Evolutionary conservation across 2,888 invertebrate species (phyloP), one percentile per base, ranked within the genome.

Genomic region (Laspeyria flexula): DNA sequence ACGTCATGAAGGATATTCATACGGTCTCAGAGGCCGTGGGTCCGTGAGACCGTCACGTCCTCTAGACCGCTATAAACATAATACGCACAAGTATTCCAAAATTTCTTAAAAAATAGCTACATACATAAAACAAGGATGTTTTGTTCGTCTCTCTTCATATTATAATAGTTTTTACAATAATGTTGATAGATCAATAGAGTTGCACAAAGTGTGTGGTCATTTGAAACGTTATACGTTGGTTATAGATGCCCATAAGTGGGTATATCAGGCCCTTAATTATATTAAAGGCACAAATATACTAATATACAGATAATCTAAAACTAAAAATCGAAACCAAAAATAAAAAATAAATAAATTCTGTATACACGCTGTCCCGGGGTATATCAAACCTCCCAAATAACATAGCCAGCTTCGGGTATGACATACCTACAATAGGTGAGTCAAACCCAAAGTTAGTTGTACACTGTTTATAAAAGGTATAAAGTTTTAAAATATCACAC

Each of bases 71-170:
- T n/a, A n/a, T n/a, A n/a, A 57, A 44, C 50, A 56, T 56, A 78
- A 81, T 68, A 71, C 85, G 85, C 86, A 85, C 86, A 86, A 85
- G 63, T 68, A 63, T 50, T 60, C 58, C 37, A 50, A 49, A 40
- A 54, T 51, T 50, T 39, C 43, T 59, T 49, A 53, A 55, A 43
- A 35, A 38, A 59, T 56, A 43, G 56, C 68, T 54, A 52, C 39
- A 31, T 54, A 38, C 18, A 53, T 47, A 35, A 25, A 31, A 49
- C 41, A 43, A 44, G 29, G 11, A 38, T 16, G 21, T 16, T 50
- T 35, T 39, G 25, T 50, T 66, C n/a, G 1, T 45, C 15, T 59
- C 40, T 66, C 43, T 42, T 46, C 21, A 31, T 46, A 15, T 21
- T 33, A 25, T 48, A 30, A 48, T 9, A 43, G 11, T 44, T 16